phyloP scores from a whole-genome alignment of 2,797 vertebrate genomes.

The Ctenosaura bakeri region DNA sequence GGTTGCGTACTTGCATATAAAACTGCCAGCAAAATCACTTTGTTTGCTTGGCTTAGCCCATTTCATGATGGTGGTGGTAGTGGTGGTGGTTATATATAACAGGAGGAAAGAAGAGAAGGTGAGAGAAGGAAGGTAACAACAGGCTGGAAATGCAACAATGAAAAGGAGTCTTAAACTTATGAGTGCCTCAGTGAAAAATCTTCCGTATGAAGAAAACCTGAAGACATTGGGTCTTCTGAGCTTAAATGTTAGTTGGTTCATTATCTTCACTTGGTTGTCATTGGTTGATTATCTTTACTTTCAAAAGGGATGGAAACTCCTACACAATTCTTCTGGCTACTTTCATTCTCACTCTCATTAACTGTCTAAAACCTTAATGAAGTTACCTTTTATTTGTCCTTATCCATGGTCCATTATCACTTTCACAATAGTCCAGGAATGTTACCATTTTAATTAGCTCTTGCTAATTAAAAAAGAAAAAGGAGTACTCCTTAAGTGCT shows the following conservation, averaged over 20 bases:
- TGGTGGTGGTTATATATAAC: no score
- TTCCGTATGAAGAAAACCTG: background rate
- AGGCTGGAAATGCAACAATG: background rate
- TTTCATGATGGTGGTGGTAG: no score
- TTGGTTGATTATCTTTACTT: conserved; percentile 16
- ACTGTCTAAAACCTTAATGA: conserved; percentile 55
- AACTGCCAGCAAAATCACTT: background rate
- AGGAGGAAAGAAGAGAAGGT: no score
- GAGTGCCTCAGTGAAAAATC: background rate
- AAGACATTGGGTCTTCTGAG: background rate
- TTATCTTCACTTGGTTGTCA: conserved; percentile 15
- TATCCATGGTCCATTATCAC: conserved; percentile 51
- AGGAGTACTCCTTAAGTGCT: conserved; percentile 1
- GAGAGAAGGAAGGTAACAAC: no score
- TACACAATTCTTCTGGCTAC: background rate
- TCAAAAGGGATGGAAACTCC: background rate
- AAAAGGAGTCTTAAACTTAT: no score
- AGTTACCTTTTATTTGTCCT: conserved; percentile 65
- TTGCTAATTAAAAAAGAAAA: conserved; percentile 59
- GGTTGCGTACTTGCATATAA: background rate
- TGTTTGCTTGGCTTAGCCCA: background rate
- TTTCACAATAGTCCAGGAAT: conserved; percentile 56
- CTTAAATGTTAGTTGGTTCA: background rate
- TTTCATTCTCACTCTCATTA: conserved; percentile 46
- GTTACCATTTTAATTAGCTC: conserved; percentile 59